Conservation (phyloP, 1,140 invertebrate species). For the Scaptomyza montana region DNA sequence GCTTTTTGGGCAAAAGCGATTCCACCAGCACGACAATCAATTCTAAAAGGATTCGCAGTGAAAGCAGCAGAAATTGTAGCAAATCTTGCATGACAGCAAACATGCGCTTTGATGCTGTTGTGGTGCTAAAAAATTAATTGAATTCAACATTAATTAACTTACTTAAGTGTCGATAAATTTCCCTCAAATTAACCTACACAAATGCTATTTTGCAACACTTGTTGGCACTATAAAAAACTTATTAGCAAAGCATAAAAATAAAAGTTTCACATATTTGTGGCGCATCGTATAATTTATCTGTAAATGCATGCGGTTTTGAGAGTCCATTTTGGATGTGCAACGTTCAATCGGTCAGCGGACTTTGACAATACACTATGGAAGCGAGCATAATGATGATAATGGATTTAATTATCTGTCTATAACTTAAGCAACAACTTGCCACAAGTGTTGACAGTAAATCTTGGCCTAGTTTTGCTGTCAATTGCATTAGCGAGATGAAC, state of each 20-base stretch:
- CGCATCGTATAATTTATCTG: constrained; percentile 46
- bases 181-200: neutral
- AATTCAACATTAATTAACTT: neutral
- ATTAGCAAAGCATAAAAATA: constrained; percentile 8
- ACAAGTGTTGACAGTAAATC: constrained; percentile 61
- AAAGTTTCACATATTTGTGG: constrained; percentile 42
- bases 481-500: too few relatives aligned
- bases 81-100: constrained; percentile 72
- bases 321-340: constrained; percentile 44
- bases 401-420: constrained; percentile 11
- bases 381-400: constrained; percentile 57
- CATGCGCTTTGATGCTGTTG: constrained; percentile 68
- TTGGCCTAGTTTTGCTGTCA: constrained; percentile 54
- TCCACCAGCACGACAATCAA: constrained; percentile 42
- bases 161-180: neutral
- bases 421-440: constrained; percentile 37
- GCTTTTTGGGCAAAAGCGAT: constrained; percentile 60
- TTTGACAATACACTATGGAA: constrained; percentile 42
- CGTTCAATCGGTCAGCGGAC: constrained; percentile 58
- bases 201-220: too few relatives aligned
- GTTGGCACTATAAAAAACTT: constrained; percentile 10
- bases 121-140: constrained; percentile 53
- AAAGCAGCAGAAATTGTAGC: constrained; percentile 64
- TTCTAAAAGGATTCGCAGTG: constrained; percentile 59
- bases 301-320: constrained; percentile 57